phyloP scores from a whole-genome alignment of 2,888 invertebrate species.

The Macaria notata region DNA sequence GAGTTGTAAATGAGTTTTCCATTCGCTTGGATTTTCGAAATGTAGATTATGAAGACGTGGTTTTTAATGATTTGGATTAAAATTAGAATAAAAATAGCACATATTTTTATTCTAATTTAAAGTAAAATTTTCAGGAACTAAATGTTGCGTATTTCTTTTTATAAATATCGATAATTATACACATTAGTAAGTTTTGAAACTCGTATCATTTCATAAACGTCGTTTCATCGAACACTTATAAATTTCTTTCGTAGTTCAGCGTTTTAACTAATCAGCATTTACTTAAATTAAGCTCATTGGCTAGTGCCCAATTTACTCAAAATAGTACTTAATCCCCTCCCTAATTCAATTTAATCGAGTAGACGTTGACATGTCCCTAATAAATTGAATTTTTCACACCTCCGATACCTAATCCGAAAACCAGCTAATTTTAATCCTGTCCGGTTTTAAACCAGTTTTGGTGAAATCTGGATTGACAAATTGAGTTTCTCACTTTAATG shows the following conservation, averaged over 20 bases:
- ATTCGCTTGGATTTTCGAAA: no score
- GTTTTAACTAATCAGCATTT: slow-evolving; percentile 9
- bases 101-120: no score
- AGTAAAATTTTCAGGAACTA: no score
- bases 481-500: slow-evolving; percentile 24
- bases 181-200: no score
- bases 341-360: slow-evolving; percentile 45
- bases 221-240: no score
- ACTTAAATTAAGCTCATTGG: slow-evolving; percentile 9
- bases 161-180: no score
- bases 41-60: no score
- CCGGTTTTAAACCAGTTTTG: slow-evolving; percentile 30
- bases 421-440: slow-evolving; percentile 49
- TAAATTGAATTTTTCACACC: slow-evolving; percentile 56
- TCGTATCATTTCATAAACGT: no score
- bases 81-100: no score
- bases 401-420: slow-evolving; percentile 44
- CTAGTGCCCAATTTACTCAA: slow-evolving; percentile 17
- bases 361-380: slow-evolving; percentile 45
- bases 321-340: slow-evolving; percentile 31
- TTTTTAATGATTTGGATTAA: no score
- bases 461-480: slow-evolving; percentile 30
- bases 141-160: no score
- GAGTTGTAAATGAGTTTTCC: no score
- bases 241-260: neutral